Percentiles rank a stretch among this genome's conserved stretches.
phyloP scores from a whole-genome alignment of 2,113 vertebrate genomes.

The Cephalopholis sonnerati region DNA sequence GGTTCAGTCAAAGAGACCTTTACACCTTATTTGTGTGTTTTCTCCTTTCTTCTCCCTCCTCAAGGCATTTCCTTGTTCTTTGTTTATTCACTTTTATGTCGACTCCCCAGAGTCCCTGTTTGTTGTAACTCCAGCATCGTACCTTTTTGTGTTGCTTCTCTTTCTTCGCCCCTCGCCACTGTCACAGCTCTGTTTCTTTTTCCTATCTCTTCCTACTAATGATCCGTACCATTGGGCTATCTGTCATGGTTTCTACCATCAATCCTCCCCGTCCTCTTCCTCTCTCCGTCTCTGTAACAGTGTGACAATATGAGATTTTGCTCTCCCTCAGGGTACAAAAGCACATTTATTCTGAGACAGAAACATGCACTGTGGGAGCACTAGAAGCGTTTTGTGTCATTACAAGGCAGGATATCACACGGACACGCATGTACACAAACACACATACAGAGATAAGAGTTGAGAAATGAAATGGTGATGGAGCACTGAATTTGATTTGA shows the following conservation, averaged over 20 bases:
- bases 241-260: conserved; percentile 30
- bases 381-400: neutral
- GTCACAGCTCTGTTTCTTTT: neutral
- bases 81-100: neutral
- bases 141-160: neutral
- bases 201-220: conserved; percentile 30
- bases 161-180: neutral
- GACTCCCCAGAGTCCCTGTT: neutral
- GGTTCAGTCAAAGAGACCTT: conserved; percentile 49
- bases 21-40: conserved; percentile 43
- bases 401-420: neutral
- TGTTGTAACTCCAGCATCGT: neutral
- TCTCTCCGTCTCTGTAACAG: neutral
- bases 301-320: conserved; percentile 16
- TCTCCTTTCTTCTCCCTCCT: neutral
- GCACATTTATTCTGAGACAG: conserved; percentile 41
- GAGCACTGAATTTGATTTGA: conserved; percentile 46
- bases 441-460: neutral
- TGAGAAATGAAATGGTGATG: conserved; percentile 33
- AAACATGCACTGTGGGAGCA: conserved; percentile 13
- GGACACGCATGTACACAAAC: neutral
- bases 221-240: conserved; percentile 24
- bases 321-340: conserved; percentile 14
- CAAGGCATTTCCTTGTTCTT: neutral
- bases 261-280: neutral